phyloP scores from a whole-genome alignment of 2,113 vertebrate species.

The Gasterosteus aculeatus region DNA sequence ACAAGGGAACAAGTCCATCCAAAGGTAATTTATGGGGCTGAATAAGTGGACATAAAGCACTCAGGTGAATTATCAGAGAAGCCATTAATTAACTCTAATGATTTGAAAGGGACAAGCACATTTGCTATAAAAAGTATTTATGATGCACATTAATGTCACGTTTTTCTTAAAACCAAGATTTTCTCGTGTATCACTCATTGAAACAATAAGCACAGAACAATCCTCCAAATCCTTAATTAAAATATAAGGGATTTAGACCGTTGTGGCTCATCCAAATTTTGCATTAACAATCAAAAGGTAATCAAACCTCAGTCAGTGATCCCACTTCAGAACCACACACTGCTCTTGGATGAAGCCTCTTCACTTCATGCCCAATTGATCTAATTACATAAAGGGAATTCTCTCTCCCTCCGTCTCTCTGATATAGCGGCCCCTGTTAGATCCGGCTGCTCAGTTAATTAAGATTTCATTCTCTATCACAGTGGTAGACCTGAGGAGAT shows the following conservation, averaged over 20 bases:
- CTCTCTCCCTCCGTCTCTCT: slow-evolving; percentile 66
- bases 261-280: slow-evolving; percentile 57
- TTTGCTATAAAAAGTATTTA: slow-evolving; percentile 85
- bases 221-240: slow-evolving; percentile 73
- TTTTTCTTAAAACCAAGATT: slow-evolving; percentile 70
- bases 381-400: slow-evolving; percentile 80
- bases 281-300: slow-evolving; percentile 77
- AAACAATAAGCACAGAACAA: slow-evolving; percentile 71
- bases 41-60: slow-evolving; percentile 77
- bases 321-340: slow-evolving; percentile 74
- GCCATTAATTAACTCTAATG: slow-evolving; percentile 82
- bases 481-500: slow-evolving; percentile 68
- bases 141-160: slow-evolving; percentile 73
- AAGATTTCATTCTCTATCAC: slow-evolving; percentile 80
- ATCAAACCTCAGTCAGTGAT: slow-evolving; percentile 78
- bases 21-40: slow-evolving; percentile 72
- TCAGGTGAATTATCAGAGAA: slow-evolving; percentile 81
- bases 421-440: slow-evolving; percentile 72
- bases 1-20: slow-evolving; percentile 62
- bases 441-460: slow-evolving; percentile 79
- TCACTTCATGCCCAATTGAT: slow-evolving; percentile 85
- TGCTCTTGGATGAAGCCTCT: slow-evolving; percentile 73
- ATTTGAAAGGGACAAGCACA: slow-evolving; percentile 78
- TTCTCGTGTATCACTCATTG: slow-evolving; percentile 37
- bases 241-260: slow-evolving; percentile 73